Evolutionary conservation across 2,113 vertebrate species (phyloP), one percentile per base, ranked within the genome.

Genomic region (Pagrus major): DNA sequence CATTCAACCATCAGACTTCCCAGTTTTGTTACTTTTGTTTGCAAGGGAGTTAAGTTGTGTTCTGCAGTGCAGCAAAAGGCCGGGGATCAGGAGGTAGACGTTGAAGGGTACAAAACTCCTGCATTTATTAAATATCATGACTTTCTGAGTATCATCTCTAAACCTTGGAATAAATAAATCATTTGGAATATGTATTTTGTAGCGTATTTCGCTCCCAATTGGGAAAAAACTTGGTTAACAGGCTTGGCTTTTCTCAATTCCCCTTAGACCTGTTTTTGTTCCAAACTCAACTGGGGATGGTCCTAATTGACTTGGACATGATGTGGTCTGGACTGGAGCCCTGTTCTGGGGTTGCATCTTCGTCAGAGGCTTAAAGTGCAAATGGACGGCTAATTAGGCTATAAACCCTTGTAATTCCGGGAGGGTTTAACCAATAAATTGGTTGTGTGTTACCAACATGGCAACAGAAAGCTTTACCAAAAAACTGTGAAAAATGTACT

Each of bases 301-400:
- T 64, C 33, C 16, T 25, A 42, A 71, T 9, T 51, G 55, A 52
- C 52, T 54, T 27, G 61, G 49, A 76, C 21, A 63, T 31, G 55
- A 54, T 42, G 23, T 54, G 47, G 33, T 63, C 58, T 63, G 16
- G 9, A 44, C 70, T 25, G 21, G 29, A 49, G 15, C 21, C 18
- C 58, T 21, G 12, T 63, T 37, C 35, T 42, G 20, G 23, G 35
- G 8, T 23, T 54, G 9, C 23, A 52, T 74, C 46, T 52, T 31
- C 2, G 1, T 63, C 18, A 6, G 59, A 27, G 46, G 23, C 46
- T 52, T 29, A 39, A 39, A 52, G 21, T 51, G 58, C 33, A 51
- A 51, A 11, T 41, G 31, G 59, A 51, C 21, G 33, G 44, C 42
- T 64, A 42, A 75, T 64, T 18, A 41, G 25, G 35, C 25, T 41